A percentile compares a stretch with the other conserved stretches of the same genome.
Evolutionary conservation across 2,888 invertebrate genomes (phyloP).

Genomic region (Drosophila neotestacea): DNA sequence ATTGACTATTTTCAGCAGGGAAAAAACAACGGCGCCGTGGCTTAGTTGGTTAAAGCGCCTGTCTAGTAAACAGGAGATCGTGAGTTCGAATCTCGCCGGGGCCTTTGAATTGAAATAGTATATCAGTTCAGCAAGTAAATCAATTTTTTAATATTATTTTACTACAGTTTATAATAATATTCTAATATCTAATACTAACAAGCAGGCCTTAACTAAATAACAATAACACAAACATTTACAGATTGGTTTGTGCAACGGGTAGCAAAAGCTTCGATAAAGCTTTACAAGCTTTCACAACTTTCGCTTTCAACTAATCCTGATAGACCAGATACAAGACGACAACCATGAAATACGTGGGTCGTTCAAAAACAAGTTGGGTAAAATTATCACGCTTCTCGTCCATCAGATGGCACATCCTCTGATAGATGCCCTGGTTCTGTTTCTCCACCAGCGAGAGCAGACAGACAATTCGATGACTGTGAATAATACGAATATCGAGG

Average conservation of each 20-base stretch:
- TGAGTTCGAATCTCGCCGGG: conserved; percentile 85
- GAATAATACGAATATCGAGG: conserved; percentile 6
- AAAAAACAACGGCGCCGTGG: conserved; percentile 80
- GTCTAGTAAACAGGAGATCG: conserved; percentile 85
- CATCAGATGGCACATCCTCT: conserved; percentile 83
- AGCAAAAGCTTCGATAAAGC: conserved; percentile 18
- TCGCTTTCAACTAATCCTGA: conserved; percentile 72
- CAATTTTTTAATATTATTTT: background rate
- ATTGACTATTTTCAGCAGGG: conserved; percentile 9
- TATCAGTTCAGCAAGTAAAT: background rate
- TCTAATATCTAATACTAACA: conserved; percentile 28
- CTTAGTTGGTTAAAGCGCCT: conserved; percentile 85
- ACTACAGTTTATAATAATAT: conserved; percentile 5
- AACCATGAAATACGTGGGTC: conserved; percentile 83
- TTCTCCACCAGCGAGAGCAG: conserved; percentile 84
- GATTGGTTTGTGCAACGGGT: conserved; percentile 46
- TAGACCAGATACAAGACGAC: conserved; percentile 83
- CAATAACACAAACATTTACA: conserved; percentile 21
- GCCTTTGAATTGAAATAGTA: conserved; percentile 52
- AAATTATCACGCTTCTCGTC: conserved; percentile 84
- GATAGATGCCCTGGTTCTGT: conserved; percentile 83
- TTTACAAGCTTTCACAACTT: conserved; percentile 27
- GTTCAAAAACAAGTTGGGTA: conserved; percentile 82
- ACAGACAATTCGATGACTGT: conserved; percentile 84
- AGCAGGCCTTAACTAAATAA: conserved; percentile 19